Evolutionary conservation across 1,140 invertebrate species (phyloP), one percentile per base, ranked within the genome.

Genomic region (Tribolium castaneum): DNA sequence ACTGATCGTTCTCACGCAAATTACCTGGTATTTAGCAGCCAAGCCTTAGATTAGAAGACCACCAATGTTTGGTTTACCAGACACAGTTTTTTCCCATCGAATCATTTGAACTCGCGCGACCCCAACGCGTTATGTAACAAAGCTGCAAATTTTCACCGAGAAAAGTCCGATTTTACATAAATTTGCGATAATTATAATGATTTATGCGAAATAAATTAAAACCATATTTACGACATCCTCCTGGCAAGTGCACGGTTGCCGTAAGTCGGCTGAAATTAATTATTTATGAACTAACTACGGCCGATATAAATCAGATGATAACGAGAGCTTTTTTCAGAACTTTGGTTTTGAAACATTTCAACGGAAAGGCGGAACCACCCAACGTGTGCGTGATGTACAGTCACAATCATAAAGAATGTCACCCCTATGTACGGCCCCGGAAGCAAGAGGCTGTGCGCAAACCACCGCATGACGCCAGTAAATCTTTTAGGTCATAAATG

Each of bases 21-120:
- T 78, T 78, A 78, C 73, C 77, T 78, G 56, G 59, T 78, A 71
- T 78, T 78, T 78, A 78, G 77, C 77, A 75, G 77, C 73, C 77
- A 78, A 75, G 77, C 77, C 77, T 77, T 78, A 74, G 76, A 78
- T 78, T 78, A 78, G 72, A 75, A 74, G 77, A 78, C 77, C 77
- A 78, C 77, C 77, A 78, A 78, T 70, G 77, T 75, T 70, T 75
- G 62, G 52, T 78, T 78, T 75, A 75, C 72, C 39, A 49, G 39
- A 52, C 71, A 59, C 52, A 7, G 70, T 75, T 54, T 75, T 75
- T 75, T 75, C 72, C 72, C 72, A 75, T 56, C 72, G 51, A 72
- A 4, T 13, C 5, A 50, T 52, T 50, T 52, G 16, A 70, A 22
- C 66, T 70, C 16, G 6, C 35, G n/a, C 39, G 39, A 45, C 39